Evolutionary conservation across 2,888 invertebrate species (phyloP).

Genomic region (Tetragonula carbonaria): DNA sequence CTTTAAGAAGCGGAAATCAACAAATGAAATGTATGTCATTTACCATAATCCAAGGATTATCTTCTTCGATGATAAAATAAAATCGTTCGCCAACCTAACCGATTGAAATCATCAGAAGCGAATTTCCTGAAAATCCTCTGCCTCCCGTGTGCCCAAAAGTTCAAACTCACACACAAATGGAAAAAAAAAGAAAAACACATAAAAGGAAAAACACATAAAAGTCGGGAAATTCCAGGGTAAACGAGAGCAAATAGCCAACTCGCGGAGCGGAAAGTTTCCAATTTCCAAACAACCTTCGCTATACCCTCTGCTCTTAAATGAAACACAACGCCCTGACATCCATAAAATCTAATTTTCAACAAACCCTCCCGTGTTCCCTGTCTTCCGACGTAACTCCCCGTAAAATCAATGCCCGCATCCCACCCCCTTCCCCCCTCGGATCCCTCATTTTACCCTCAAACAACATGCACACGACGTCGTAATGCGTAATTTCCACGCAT

Average conservation of each 20-base stretch:
- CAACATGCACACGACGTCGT: neutral
- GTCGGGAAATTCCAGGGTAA: neutral
- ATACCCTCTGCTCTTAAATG: neutral
- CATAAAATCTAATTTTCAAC: neutral
- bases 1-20: too few species aligned
- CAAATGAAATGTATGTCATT: too few species aligned
- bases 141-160: neutral
- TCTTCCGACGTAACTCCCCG: neutral
- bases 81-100: too few species aligned
- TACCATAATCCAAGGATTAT: too few species aligned
- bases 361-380: neutral
- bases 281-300: neutral
- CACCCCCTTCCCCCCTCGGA: neutral
- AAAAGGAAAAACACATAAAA: neutral
- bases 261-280: neutral
- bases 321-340: neutral
- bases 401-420: neutral
- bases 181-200: too few species aligned
- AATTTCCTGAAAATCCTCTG: neutral
- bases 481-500: neutral
- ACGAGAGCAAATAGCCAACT: neutral
- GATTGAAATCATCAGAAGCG: neutral
- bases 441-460: neutral
- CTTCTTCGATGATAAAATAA: too few species aligned
- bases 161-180: neutral